phyloP scores from a whole-genome alignment of 1,140 invertebrate genomes.

The Aplysia californica region DNA sequence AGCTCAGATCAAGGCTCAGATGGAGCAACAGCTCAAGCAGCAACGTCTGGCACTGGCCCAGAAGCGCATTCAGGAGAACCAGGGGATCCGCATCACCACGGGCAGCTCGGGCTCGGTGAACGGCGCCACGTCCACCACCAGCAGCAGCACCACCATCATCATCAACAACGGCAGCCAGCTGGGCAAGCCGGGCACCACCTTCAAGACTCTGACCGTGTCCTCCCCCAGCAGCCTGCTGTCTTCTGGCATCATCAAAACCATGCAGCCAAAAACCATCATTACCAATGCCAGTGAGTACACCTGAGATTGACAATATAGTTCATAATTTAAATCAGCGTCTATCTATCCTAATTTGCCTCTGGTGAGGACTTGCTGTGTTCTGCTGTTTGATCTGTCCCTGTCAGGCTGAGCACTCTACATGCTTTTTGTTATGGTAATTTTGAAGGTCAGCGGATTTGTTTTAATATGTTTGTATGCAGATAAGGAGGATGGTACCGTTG shows the following conservation, averaged over 20 bases:
- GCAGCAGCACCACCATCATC: conserved; percentile 42
- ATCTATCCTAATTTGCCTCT: neutral
- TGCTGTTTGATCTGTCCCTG: neutral
- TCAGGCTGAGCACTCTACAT: neutral
- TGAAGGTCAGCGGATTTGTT: neutral
- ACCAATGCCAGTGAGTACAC: conserved; percentile 29
- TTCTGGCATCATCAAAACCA: conserved; percentile 48
- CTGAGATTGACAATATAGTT: no score
- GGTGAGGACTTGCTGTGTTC: neutral
- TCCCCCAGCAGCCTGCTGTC: conserved; percentile 46
- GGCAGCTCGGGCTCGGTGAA: conserved; percentile 32
- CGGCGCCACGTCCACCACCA: conserved; percentile 24
- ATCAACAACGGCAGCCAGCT: conserved; percentile 38
- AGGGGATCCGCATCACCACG: conserved; percentile 44
- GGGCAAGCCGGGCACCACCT: conserved; percentile 15
- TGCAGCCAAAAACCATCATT: conserved; percentile 55
- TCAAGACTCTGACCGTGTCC: conserved; percentile 40
- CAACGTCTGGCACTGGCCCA: conserved; percentile 89
- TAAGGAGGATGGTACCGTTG: no score
- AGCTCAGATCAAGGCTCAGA: conserved; percentile 89
- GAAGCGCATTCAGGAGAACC: conserved; percentile 74
- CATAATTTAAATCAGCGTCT: neutral
- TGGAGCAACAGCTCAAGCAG: conserved; percentile 88
- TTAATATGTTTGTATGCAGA: no score
- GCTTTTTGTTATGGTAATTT: neutral